Evolutionary conservation across 2,797 vertebrate species (phyloP).

Genomic region (Nothura maculosa): DNA sequence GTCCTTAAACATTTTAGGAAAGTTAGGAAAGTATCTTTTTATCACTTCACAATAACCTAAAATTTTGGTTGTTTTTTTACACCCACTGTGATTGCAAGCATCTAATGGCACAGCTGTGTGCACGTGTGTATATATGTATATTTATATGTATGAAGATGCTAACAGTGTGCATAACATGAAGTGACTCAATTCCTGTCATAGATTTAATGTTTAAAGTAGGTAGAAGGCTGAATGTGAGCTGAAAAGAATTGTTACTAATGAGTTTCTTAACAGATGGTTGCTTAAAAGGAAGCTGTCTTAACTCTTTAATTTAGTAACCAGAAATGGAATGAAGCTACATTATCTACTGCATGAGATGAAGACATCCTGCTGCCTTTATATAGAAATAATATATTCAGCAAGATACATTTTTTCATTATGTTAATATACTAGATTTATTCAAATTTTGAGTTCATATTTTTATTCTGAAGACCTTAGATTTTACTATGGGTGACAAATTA

Average conservation of each 20-base stretch:
- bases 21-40: conserved; percentile 14
- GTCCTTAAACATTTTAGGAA: conserved; percentile 5
- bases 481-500: background rate
- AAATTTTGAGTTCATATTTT: background rate
- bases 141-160: background rate
- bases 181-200: background rate
- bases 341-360: background rate
- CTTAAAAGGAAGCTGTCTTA: background rate
- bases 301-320: background rate
- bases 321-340: background rate
- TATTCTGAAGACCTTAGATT: background rate
- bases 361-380: background rate
- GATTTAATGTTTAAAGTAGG: background rate
- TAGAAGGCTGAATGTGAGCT: background rate
- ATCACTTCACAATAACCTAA: conserved; percentile 2
- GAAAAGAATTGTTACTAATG: background rate
- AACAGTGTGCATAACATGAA: background rate
- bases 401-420: background rate
- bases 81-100: background rate
- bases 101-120: background rate
- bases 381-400: background rate
- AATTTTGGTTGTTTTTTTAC: background rate
- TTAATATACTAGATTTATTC: background rate
- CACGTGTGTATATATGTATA: too few species aligned
- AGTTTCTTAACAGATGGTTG: background rate